Conservation (phyloP, 1,140 invertebrate genomes). For the Drosophila gunungcola region DNA sequence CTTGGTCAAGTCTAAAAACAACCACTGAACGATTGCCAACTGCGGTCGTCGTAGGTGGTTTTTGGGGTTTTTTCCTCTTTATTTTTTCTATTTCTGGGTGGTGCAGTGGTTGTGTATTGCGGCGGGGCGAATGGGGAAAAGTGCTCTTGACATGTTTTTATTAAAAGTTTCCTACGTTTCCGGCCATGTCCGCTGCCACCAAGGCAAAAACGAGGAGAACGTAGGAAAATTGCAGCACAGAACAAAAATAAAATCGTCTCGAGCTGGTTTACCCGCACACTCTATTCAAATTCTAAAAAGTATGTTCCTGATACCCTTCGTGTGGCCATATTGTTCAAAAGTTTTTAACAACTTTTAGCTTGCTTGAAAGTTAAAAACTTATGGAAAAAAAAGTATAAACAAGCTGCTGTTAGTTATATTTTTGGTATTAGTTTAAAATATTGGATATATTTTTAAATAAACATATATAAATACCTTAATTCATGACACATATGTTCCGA, state of each 20-base stretch:
- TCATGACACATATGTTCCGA: no score
- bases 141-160: constrained; percentile 81
- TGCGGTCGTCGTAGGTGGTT: constrained; percentile 42
- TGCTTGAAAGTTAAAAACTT: constrained; percentile 15
- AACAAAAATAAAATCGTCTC: constrained; percentile 34
- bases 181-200: constrained; percentile 27
- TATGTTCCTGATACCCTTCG: constrained; percentile 13
- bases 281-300: neutral
- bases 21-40: constrained; percentile 42
- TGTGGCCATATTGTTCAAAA: constrained; percentile 9
- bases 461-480: no score
- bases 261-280: neutral
- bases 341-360: constrained; percentile 1
- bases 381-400: neutral
- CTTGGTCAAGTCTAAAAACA: constrained; percentile 79
- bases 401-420: neutral
- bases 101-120: constrained; percentile 3
- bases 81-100: neutral
- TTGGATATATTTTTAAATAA: no score
- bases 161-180: constrained; percentile 71
- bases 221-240: constrained; percentile 24
- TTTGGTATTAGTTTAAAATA: no score
- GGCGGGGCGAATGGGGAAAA: constrained; percentile 36
- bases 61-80: neutral
- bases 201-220: neutral